These are phyloP conservation scores for Lissonota sp. DNA, from an alignment of 2,888 invertebrate genomes.

Conservation along the genomic window DNA sequence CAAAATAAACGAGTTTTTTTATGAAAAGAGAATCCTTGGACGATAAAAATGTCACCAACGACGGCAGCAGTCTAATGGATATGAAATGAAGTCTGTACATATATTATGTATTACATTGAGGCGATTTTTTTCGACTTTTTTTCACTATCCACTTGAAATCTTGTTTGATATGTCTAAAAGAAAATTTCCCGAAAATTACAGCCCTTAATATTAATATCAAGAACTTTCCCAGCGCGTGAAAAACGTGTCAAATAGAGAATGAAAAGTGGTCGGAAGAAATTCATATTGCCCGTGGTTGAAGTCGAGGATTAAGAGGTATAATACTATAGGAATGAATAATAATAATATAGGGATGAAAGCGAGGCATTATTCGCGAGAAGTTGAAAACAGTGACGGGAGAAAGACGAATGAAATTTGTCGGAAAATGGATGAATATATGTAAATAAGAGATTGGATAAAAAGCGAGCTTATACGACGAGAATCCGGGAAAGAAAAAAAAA, in stretches of 20 bases:
- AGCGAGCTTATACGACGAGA: constrained; percentile 5
- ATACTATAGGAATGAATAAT: not conserved
- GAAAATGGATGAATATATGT: constrained; percentile 45
- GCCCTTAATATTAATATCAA: too few species aligned
- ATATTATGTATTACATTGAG: not conserved
- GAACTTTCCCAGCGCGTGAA: too few species aligned
- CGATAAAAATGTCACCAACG: not conserved
- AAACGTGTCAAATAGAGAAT: too few species aligned
- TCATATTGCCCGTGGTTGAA: too few species aligned
- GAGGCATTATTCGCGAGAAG: not conserved
- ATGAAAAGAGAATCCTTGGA: constrained; percentile 21
- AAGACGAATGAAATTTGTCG: constrained; percentile 24
- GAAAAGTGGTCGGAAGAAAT: too few species aligned
- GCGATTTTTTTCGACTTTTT: too few species aligned
- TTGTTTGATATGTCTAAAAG: too few species aligned
- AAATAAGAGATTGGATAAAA: constrained; percentile 52
- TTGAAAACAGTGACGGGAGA: constrained; percentile 6
- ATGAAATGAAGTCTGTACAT: not conserved
- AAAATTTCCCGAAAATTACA: too few species aligned
- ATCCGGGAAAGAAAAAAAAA: not conserved
- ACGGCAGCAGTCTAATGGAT: too few species aligned
- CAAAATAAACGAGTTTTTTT: constrained; percentile 5
- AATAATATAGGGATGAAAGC: not conserved
- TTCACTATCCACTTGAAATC: too few species aligned
- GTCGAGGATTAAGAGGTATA: too few species aligned